Evolutionary conservation across 2,888 invertebrate species (phyloP), one percentile per base, ranked within the genome.

Genomic region (Melitaea athalia): DNA sequence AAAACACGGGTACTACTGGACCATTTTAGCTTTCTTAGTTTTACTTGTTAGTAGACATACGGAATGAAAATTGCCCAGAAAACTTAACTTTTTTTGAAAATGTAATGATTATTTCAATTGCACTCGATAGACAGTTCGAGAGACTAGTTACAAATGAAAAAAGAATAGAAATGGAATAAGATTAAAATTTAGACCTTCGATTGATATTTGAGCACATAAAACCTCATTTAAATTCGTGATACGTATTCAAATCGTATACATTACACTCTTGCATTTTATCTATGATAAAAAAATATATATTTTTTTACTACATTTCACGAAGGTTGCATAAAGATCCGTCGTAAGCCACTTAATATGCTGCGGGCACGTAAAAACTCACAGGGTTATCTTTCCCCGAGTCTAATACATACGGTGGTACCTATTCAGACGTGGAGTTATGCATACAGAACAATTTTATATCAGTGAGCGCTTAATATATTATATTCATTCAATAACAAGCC

Each of bases 301-400:
- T 31, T 53, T n/a, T 31, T 33, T 6, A 33, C 33, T 10, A 60
- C 14, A 45, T 59, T 45, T 24, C 60, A 60, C 47, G 60, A 45
- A 14, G 60, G 47, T 55, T 63, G 55, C 63, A 63, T 45, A 55
- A 63, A 63, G 24, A 63, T 63, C 42, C 45, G 17, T 63, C 59
- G 59, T 45, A 53, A 63, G 42, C 45, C 43, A 60, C 52, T 64
- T 62, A 47, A 47, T 17, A 81, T 79, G 76, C 81, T 75, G 72
- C 70, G 70, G 74, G 79, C 78, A 81, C 81, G 79, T 81, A 83
- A 85, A 84, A 85, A 83, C 79, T 79, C 75, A 81, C 78, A 73
- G 76, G 79, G 79, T 82, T 83, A 87, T 85, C 85, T 85, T 73
- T 69, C 75, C 75, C 71, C 74, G 75, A 68, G 71, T 67, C 70